Evolutionary conservation across 2,797 vertebrate genomes (phyloP).

Genomic region (Megalops cyprinoides): DNA sequence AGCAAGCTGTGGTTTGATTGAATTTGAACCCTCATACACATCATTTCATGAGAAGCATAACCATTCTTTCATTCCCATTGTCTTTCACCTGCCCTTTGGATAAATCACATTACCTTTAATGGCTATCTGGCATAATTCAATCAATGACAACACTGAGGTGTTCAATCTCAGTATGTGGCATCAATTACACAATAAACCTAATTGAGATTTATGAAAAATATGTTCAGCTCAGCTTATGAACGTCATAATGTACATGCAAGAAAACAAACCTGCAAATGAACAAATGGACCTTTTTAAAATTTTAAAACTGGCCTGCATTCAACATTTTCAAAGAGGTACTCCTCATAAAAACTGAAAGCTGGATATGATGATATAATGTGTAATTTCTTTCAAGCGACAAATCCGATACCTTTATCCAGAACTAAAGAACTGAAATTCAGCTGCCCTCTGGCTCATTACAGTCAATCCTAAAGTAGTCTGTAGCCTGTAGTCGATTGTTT

Average conservation of each 20-base stretch:
- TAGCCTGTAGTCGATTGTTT: too few species aligned
- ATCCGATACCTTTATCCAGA: too few species aligned
- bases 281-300: neutral
- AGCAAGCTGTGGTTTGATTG: neutral
- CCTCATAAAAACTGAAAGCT: too few species aligned
- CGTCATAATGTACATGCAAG: neutral
- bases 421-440: too few species aligned
- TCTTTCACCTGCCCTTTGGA: conserved; percentile 43
- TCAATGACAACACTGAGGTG: conserved; percentile 49
- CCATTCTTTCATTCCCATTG: conserved; percentile 15
- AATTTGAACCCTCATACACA: neutral
- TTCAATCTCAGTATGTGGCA: conserved; percentile 47
- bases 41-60: neutral
- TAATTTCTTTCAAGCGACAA: too few species aligned
- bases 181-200: conserved; percentile 64
- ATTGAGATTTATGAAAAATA: conserved; percentile 53
- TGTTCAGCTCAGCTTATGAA: conserved; percentile 5
- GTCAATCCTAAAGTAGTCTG: too few species aligned
- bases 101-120: conserved; percentile 62
- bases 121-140: conserved; percentile 57
- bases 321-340: too few species aligned
- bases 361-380: too few species aligned
- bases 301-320: neutral
- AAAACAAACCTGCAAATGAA: neutral
- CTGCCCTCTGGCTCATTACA: too few species aligned